These are phyloP conservation scores for Apodemia zela DNA, from an alignment of 2,888 invertebrate genomes.

Conservation along the genomic window DNA sequence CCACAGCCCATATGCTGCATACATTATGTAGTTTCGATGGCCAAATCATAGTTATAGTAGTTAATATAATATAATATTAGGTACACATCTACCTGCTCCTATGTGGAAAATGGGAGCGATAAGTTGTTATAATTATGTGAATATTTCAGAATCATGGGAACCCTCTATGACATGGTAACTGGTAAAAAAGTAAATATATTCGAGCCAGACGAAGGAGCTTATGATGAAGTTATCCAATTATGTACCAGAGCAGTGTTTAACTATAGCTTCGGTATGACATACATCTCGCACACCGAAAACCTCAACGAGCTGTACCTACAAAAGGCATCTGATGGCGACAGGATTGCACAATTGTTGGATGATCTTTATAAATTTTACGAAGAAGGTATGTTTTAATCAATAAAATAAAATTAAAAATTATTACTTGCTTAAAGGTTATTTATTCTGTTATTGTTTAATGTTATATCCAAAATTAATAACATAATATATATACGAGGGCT, in stretches of 20 bases:
- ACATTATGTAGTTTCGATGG: too few relatives aligned
- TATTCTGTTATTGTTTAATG: too few relatives aligned
- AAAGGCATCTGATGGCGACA: conserved; percentile 64
- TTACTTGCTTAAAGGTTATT: too few relatives aligned
- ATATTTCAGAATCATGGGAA: conserved; percentile 81
- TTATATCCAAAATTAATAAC: too few relatives aligned
- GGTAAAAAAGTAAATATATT: conserved; percentile 73
- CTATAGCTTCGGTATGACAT: conserved; percentile 78
- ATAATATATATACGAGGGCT: too few relatives aligned
- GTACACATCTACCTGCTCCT: too few relatives aligned
- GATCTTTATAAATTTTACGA: conserved; percentile 79
- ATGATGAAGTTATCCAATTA: conserved; percentile 72
- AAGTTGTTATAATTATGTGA: too few relatives aligned
- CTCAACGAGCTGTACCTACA: conserved; percentile 84
- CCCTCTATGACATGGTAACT: conserved; percentile 77
- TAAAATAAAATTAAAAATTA: too few relatives aligned
- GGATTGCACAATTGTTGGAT: conserved; percentile 77
- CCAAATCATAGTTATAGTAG: too few relatives aligned
- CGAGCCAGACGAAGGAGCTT: conserved; percentile 76
- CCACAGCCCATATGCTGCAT: too few relatives aligned
- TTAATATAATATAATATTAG: too few relatives aligned
- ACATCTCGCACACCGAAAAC: conserved; percentile 79
- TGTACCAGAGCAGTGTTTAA: conserved; percentile 83
- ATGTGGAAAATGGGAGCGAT: too few relatives aligned
- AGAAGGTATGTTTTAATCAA: conserved; percentile 44